Evolutionary conservation across 2,888 invertebrate genomes (phyloP).

Genomic region (Drosophila ochracea): DNA sequence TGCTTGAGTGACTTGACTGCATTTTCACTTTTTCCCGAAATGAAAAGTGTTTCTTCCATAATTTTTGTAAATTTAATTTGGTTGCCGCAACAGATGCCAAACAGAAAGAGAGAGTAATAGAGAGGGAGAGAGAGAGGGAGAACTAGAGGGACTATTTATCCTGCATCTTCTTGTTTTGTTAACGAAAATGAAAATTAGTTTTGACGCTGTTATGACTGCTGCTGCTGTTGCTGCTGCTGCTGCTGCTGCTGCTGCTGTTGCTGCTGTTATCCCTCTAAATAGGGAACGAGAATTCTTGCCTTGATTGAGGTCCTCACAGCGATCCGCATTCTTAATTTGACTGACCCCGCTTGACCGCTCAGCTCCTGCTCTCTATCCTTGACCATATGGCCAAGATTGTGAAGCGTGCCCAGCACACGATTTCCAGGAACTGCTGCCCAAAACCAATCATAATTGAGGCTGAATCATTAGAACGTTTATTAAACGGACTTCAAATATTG

Average conservation of each 20-base stretch:
- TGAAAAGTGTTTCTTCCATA: conserved; percentile 72
- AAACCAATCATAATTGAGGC: conserved; percentile 51
- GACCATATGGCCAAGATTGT: conserved; percentile 51
- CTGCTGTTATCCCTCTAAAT: conserved; percentile 13
- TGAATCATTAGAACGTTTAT: conserved; percentile 25
- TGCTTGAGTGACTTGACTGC: conserved; percentile 32
- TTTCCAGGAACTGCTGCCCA: conserved; percentile 58
- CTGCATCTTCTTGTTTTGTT: conserved; percentile 44
- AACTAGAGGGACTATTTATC: conserved; percentile 18
- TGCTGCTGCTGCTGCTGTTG: not conserved
- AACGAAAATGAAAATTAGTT: conserved; percentile 72
- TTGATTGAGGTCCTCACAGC: conserved; percentile 64
- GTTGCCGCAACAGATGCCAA: conserved; percentile 68
- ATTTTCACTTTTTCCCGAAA: conserved; percentile 75
- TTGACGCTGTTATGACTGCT: conserved; percentile 78
- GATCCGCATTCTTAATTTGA: conserved; percentile 33
- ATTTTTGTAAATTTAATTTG: conserved; percentile 72
- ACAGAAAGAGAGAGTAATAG: conserved; percentile 1
- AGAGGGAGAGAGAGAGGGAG: not conserved
- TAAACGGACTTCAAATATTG: conserved; percentile 7
- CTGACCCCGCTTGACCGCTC: conserved; percentile 41
- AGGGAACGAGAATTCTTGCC: conserved; percentile 29
- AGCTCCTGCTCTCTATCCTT: conserved; percentile 25
- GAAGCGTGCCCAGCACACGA: conserved; percentile 64
- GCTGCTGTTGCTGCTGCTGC: conserved; percentile 25